These are phyloP conservation scores for Pyrrhura leucotis DNA, from an alignment of 2,797 vertebrate species.

Conservation along the genomic window DNA sequence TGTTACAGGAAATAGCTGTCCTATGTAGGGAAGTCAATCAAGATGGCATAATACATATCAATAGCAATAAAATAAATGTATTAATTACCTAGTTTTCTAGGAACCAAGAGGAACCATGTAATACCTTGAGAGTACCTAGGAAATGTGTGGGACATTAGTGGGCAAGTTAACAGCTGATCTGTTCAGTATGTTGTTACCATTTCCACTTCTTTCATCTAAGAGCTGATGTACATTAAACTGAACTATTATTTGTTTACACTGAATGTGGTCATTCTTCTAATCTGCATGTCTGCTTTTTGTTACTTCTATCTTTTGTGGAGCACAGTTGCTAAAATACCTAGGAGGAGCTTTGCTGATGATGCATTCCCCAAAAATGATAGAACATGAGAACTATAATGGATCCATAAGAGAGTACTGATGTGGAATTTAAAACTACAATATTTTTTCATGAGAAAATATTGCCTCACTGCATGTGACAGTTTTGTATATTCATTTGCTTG, in stretches of 20 bases:
- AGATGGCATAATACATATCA: not conserved
- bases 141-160: not conserved
- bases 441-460: not conserved
- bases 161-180: not conserved
- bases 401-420: not conserved
- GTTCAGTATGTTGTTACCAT: not conserved
- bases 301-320: not conserved
- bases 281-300: fast-evolving
- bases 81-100: not conserved
- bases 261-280: not conserved
- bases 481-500: not conserved
- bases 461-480: not conserved
- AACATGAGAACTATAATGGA: not conserved
- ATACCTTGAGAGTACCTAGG: not conserved
- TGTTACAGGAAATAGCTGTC: not conserved
- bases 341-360: not conserved
- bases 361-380: not conserved
- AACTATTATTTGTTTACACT: not conserved
- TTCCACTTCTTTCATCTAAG: not conserved
- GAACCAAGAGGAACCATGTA: not conserved
- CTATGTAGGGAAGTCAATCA: not conserved
- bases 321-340: not conserved
- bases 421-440: not conserved
- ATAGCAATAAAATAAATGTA: not conserved
- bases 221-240: not conserved